Conservation (phyloP, 2,888 invertebrate genomes). For the Abrostola tripartita region DNA sequence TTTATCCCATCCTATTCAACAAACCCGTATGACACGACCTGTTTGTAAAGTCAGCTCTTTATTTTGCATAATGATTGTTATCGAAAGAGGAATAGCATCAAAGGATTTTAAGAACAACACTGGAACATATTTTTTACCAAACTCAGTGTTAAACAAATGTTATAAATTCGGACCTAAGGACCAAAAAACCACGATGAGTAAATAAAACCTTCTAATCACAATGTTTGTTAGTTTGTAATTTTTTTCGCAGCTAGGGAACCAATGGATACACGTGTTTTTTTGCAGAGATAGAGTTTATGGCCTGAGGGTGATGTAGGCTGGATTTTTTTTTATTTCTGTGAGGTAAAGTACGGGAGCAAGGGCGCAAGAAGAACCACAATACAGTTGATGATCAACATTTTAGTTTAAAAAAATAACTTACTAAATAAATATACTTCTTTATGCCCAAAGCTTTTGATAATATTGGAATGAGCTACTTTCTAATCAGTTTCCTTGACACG, state of each 20-base stretch:
- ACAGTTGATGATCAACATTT: background rate
- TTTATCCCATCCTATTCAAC: slow-evolving; percentile 47
- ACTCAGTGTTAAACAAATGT: background rate
- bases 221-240: too few species aligned
- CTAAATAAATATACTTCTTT: background rate
- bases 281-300: too few species aligned
- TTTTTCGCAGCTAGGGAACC: too few species aligned
- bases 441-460: slow-evolving; percentile 7
- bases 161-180: slow-evolving; percentile 1
- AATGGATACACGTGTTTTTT: too few species aligned
- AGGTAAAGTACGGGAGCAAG: too few species aligned
- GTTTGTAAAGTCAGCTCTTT: slow-evolving; percentile 25
- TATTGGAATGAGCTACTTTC: slow-evolving; percentile 11
- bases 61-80: slow-evolving; percentile 51
- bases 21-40: slow-evolving; percentile 62
- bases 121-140: background rate
- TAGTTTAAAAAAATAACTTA: background rate
- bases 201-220: background rate
- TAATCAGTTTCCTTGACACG: slow-evolving; percentile 36
- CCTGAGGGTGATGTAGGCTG: too few species aligned
- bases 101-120: background rate
- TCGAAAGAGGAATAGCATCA: slow-evolving; percentile 24
- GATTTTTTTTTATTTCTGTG: background rate
- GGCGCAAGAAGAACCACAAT: background rate
- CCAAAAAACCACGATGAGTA: background rate